phyloP scores from a whole-genome alignment of 2,113 vertebrate genomes.

The Desmodus rotundus region DNA sequence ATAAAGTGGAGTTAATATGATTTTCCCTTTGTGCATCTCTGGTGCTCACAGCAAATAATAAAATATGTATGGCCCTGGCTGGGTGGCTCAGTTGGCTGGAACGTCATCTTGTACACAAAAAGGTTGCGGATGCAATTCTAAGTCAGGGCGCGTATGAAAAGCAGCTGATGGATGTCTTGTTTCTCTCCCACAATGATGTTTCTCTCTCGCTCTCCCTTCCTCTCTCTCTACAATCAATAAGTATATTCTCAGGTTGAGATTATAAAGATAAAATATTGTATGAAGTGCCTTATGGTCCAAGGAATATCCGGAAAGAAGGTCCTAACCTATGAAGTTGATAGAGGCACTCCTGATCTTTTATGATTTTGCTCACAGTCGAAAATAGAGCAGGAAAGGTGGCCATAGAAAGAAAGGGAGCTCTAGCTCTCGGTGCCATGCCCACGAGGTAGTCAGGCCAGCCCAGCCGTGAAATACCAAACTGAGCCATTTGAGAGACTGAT shows the following conservation, averaged over 20 bases:
- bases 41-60: not conserved
- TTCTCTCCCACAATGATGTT: no score
- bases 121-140: no score
- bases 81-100: no score
- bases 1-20: not conserved
- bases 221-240: no score
- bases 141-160: no score
- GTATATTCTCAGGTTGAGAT: no score
- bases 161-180: no score
- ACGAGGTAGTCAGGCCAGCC: not conserved
- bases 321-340: not conserved
- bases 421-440: not conserved
- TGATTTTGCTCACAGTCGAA: not conserved
- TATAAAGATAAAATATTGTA: not conserved
- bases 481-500: not conserved
- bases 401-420: not conserved
- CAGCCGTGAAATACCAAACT: not conserved
- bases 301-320: not conserved
- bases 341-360: not conserved
- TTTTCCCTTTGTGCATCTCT: not conserved
- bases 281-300: not conserved
- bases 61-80: no score
- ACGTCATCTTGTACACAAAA: no score
- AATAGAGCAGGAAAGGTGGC: not conserved
- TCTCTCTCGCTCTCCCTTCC: no score